Evolutionary conservation across 2,113 vertebrate species (phyloP), one percentile per base, ranked within the genome.

Genomic region (Rousettus leschenaultii): DNA sequence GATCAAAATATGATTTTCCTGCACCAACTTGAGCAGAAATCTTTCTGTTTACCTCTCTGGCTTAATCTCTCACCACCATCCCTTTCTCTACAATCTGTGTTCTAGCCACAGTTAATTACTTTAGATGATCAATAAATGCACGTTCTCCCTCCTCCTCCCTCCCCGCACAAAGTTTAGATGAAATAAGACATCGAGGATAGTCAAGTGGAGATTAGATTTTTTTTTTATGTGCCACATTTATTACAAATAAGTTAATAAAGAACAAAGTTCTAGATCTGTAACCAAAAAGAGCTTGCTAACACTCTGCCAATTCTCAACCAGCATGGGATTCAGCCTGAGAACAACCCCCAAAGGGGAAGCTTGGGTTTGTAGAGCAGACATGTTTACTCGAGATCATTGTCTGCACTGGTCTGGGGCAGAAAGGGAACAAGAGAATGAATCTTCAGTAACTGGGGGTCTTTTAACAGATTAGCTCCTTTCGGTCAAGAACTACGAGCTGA

Each of bases 211-310:
- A 85, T 24, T 51, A 92, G 53, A 43, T 51, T 51, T 51, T 51
- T 93, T 93, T 84, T 55, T 65, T 5, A 13, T 40, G 90, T 15
- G 43, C 53, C 33, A 95, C 55, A 12, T 66, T 61, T 77, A 73
- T 71, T 93, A 94, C 9, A 93, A 33, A 24, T 51, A 91, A 80
- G 35, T 28, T 84, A 85, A 92, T 65, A 73, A 93, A 71, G 38
- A 91, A 77, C 16, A 40, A 53, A 14, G 6, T 59, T 95, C 30
- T n/a, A 61, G 35, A 63, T 83, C 35, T 86, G 6, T 82, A 68
- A 86, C 53, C 28, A 28, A 21, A 74, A 88, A 80, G 48, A 18
- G 24, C 19, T 78, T 85, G 26, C 51, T n/a, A 82, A 65, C 12
- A 70, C 15, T 53, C 40, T 96, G 57, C 10, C 24, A 6, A 75